These are phyloP conservation scores for Drosophila tsacasi DNA, from an alignment of 1,140 invertebrate genomes.

Conservation along the genomic window DNA sequence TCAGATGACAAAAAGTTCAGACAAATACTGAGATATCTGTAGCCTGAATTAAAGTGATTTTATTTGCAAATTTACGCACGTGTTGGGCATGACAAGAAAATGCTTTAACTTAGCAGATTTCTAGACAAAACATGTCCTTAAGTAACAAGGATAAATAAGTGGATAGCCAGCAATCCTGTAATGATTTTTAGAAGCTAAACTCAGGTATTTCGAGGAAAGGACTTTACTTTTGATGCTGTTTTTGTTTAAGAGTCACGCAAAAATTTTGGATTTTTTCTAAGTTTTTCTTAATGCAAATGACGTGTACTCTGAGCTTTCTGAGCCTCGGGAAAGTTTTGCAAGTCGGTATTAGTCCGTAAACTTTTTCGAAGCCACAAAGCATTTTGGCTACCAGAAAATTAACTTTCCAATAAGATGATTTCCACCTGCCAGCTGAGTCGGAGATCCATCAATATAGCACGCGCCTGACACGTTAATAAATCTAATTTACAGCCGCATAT, in stretches of 20 bases:
- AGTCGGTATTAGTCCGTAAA: neutral
- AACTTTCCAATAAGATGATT: constrained; percentile 43
- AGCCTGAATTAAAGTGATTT: neutral
- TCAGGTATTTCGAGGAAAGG: neutral
- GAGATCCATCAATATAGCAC: constrained; percentile 40
- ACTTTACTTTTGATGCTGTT: neutral
- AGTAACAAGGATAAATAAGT: neutral
- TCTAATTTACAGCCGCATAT: constrained; percentile 33
- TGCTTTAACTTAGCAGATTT: neutral
- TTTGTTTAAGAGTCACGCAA: neutral
- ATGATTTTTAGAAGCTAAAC: neutral
- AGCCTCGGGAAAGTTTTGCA: neutral
- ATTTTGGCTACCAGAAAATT: constrained; percentile 1
- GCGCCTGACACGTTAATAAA: constrained; percentile 18
- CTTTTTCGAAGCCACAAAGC: constrained; percentile 6
- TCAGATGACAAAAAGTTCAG: neutral
- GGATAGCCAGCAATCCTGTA: neutral
- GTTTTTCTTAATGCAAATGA: constrained; percentile 2
- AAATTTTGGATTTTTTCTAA: neutral
- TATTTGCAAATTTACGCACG: constrained; percentile 4
- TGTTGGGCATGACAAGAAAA: neutral
- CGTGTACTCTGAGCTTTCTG: neutral
- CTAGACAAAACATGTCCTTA: neutral
- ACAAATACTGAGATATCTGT: neutral
- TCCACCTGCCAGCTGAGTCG: constrained; percentile 26